Base-by-base conservation (phyloP, 1,140 invertebrate species). In the Carposina sasakii region DNA sequence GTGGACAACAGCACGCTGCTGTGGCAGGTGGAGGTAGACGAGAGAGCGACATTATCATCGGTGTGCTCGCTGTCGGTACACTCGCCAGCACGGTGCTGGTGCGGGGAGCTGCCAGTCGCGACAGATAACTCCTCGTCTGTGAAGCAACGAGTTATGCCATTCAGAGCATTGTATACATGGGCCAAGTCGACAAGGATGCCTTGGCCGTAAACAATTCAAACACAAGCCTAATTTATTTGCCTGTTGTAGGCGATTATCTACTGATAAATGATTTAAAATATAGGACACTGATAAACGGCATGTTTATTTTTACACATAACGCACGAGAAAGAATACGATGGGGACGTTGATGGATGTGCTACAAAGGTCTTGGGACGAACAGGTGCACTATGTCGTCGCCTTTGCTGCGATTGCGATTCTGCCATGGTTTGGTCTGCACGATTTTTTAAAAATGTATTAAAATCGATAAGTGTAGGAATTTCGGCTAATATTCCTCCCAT, bases 321-420 rank as follows among this genome's bases (percentile, higher is more conserved):
- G 16, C 40, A 43, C 30, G 8, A 5, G n/a, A 26, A 26, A 16
- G 17, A 10, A 22, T 21, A 15, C 15, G 31, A 33, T 4, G 17
- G 8, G 2, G 19, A 2, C n/a, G n/a, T n/a, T n/a, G n/a, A n/a
- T 8, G 17, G 15, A 20, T 20, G 17, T 6, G 34, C 13, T 3
- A 37, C 17, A 13, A 47, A 47, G 37, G 45, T 26, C 17, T 37
- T 37, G 5, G 45, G 45, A 20, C 45, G 45, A 17, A 24, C 21
- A 21, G 37, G 45, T 12, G 45, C n/a, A n/a, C n/a, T n/a, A n/a
- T 47, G 23, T 17, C 28, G 13, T 47, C 45, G 24, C 33, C 28
- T n/a, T 47, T 33, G 37, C 34, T 47, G 21, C 45, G 45, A 17
- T 21, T 15, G n/a, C n/a, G 34, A 17, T 37, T 13, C 13, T 37